A percentile compares a stretch with the other conserved stretches of the same genome.
Conservation (phyloP, 2,888 invertebrate genomes). For the Oligia strigilis region DNA sequence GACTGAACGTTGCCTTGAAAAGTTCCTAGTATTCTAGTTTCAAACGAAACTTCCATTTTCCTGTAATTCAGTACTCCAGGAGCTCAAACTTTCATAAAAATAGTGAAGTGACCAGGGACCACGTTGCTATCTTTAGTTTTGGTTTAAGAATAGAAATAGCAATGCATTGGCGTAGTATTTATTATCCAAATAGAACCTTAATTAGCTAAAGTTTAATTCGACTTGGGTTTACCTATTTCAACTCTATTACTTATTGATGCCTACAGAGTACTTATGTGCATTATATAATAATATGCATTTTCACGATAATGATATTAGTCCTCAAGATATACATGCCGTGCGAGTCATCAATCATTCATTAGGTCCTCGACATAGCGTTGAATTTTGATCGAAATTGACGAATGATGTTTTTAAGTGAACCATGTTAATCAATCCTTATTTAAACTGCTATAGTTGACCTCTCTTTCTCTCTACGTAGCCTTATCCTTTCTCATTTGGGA, state of each 20-base stretch:
- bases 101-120: background rate
- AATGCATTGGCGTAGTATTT: background rate
- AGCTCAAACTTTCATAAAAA: background rate
- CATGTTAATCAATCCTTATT: background rate
- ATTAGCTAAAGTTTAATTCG: background rate
- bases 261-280: background rate
- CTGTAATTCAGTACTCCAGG: background rate
- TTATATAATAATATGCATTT: conserved; percentile 5
- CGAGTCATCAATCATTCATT: background rate
- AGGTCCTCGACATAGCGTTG: background rate
- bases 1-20: background rate
- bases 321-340: background rate
- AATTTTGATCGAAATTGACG: background rate
- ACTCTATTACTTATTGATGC: background rate
- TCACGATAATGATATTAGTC: background rate
- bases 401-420: conserved; percentile 3
- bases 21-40: background rate
- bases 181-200: background rate
- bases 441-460: background rate
- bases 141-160: background rate
- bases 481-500: background rate
- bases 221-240: background rate
- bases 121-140: background rate
- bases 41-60: background rate
- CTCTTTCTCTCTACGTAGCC: background rate